phyloP scores from a whole-genome alignment of 2,113 vertebrate species.

The Pagrus major region DNA sequence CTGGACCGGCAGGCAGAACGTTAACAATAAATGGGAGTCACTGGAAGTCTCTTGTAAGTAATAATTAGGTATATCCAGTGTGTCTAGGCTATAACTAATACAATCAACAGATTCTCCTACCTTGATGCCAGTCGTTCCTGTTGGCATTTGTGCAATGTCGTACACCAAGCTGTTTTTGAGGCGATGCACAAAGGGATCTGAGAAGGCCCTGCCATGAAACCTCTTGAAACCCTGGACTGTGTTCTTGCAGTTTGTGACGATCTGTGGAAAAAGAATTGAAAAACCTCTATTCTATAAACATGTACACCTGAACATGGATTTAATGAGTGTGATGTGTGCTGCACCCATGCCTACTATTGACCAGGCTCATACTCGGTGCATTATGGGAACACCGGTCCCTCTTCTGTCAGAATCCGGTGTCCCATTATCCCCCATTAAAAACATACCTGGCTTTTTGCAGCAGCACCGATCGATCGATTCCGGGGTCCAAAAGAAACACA shows the following conservation, averaged over 20 bases:
- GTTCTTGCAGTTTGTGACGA: slow-evolving; percentile 98
- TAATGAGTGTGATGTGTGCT: neutral
- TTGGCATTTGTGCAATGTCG: slow-evolving; percentile 93
- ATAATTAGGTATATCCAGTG: neutral
- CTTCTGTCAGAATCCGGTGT: no score
- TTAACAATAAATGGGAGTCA: neutral
- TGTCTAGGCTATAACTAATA: neutral
- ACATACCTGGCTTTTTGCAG: slow-evolving; percentile 97
- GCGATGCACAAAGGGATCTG: slow-evolving; percentile 93
- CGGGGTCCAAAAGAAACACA: slow-evolving; percentile 96
- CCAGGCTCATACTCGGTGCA: neutral
- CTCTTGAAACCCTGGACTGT: slow-evolving; percentile 98
- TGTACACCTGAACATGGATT: neutral
- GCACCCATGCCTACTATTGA: neutral
- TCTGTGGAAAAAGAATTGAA: slow-evolving; percentile 72
- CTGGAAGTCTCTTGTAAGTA: neutral
- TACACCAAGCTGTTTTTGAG: slow-evolving; percentile 92
- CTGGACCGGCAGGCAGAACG: neutral
- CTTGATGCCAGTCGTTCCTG: slow-evolving; percentile 95
- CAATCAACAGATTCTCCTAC: slow-evolving; percentile 74
- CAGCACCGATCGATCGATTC: slow-evolving; percentile 95
- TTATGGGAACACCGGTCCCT: neutral
- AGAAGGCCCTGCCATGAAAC: slow-evolving; percentile 95
- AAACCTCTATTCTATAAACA: neutral
- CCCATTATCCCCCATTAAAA: neutral